phyloP scores from a whole-genome alignment of 2,113 vertebrate genomes.

The Emydura subglobosa region DNA sequence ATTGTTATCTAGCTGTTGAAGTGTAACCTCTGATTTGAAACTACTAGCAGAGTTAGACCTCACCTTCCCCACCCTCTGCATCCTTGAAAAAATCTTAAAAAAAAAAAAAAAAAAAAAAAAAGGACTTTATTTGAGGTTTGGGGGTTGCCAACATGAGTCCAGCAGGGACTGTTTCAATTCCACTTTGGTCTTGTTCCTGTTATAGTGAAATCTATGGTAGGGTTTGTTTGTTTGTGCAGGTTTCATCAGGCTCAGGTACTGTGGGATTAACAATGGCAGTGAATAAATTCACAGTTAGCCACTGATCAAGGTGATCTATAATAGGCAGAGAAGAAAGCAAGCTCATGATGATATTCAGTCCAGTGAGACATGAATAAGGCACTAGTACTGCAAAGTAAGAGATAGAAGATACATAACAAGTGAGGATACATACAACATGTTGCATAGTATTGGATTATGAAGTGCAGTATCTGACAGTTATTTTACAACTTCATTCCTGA shows the following conservation, averaged over 20 bases:
- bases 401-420: background rate
- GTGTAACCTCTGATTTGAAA: background rate
- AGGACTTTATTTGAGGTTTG: background rate
- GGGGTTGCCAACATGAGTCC: background rate
- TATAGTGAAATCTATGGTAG: background rate
- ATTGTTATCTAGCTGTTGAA: constrained; percentile 25
- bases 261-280: background rate
- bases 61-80: background rate
- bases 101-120: too few species aligned
- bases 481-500: background rate
- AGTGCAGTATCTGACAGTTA: background rate
- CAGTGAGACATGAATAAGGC: background rate
- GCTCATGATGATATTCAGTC: background rate
- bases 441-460: background rate
- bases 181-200: background rate
- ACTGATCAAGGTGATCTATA: background rate
- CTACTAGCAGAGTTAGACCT: background rate
- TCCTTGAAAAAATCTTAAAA: background rate
- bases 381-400: background rate
- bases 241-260: background rate
- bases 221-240: background rate
- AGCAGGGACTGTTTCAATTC: background rate
- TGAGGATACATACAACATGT: background rate
- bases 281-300: background rate
- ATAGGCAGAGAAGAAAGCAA: background rate